Conservation (phyloP, 2,888 invertebrate species). For the Stratiomys singularior region DNA sequence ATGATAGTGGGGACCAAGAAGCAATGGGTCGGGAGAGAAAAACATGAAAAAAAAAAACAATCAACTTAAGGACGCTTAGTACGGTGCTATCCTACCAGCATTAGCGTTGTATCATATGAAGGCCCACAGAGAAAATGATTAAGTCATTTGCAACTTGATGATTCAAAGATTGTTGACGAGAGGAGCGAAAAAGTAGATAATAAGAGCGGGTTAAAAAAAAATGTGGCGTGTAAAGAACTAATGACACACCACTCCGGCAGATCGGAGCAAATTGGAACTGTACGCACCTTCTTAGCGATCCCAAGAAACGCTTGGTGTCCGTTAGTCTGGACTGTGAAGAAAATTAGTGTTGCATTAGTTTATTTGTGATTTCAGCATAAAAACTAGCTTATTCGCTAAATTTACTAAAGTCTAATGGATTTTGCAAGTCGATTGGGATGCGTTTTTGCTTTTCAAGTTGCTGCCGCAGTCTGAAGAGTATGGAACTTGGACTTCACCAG, state of each 20-base stretch:
- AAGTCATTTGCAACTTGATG: constrained; percentile 46
- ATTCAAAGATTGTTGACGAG: constrained; percentile 44
- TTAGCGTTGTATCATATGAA: constrained; percentile 41
- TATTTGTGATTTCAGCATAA: not conserved
- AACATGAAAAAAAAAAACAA: not conserved
- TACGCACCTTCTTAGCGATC: not conserved
- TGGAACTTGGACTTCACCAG: not conserved
- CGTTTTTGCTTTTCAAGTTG: not conserved
- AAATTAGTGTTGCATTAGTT: not conserved
- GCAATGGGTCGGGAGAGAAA: not conserved
- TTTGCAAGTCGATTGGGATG: not conserved
- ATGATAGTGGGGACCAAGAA: not conserved
- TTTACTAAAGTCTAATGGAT: not conserved
- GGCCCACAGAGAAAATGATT: constrained; percentile 34
- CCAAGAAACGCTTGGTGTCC: not conserved
- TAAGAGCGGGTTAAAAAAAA: constrained; percentile 29
- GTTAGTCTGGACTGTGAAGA: constrained; percentile 20
- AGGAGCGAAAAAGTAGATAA: constrained; percentile 22
- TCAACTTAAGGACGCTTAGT: not conserved
- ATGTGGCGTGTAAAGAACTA: constrained; percentile 36
- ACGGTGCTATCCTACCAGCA: constrained; percentile 29
- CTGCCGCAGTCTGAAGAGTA: not conserved
- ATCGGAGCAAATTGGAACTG: constrained; percentile 32
- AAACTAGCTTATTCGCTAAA: not conserved
- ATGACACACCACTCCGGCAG: constrained; percentile 32